Percentiles rank a stretch among this genome's conserved stretches.
These are phyloP conservation scores for Cairina moschata DNA, from an alignment of 2,113 vertebrate species.

Conservation along the genomic window DNA sequence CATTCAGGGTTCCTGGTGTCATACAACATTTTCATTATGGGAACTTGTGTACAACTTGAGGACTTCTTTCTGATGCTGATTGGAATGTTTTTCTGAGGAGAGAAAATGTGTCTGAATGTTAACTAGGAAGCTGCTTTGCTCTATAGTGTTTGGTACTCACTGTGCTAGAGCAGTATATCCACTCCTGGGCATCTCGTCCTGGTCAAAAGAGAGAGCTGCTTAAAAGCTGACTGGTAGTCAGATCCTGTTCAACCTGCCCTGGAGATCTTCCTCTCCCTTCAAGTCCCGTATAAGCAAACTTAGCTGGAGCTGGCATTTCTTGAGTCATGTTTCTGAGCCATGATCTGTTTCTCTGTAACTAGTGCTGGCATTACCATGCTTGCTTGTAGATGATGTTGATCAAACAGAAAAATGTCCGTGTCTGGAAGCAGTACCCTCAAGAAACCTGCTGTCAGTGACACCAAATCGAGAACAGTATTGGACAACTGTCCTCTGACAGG, in stretches of 20 bases:
- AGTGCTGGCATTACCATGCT: neutral
- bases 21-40: neutral
- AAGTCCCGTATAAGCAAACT: neutral
- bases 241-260: neutral
- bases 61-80: neutral
- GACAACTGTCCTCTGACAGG: neutral
- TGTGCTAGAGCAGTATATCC: neutral
- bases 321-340: neutral
- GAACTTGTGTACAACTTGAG: neutral
- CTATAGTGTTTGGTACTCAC: fast-evolving
- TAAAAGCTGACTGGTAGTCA: neutral
- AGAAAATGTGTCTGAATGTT: neutral
- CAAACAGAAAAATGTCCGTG: neutral
- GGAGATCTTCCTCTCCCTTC: neutral
- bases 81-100: neutral
- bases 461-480: neutral
- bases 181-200: neutral
- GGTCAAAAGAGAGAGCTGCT: neutral
- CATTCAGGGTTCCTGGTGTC: neutral
- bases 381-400: neutral
- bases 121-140: neutral
- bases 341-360: neutral
- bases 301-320: neutral
- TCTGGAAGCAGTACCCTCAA: neutral
- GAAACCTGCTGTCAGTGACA: neutral